Base-by-base conservation (phyloP, 2,888 invertebrate genomes). In the Pterostichus madidus region DNA sequence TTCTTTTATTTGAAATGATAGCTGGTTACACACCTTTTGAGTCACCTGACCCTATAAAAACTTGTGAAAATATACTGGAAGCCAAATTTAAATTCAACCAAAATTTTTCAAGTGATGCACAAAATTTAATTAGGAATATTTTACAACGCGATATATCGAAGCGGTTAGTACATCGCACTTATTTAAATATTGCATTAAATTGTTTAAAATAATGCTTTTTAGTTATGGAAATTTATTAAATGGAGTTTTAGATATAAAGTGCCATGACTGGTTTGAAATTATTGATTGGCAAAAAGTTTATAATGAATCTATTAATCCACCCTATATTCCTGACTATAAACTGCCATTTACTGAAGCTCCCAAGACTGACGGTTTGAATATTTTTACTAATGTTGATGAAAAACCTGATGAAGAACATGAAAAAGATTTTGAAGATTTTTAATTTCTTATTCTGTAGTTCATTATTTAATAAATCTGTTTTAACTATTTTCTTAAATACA, bases 11-110 rank as follows among this genome's bases (percentile, higher is more conserved):
- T 89, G 98, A 98, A 91, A 96, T 98, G 95, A 94, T 95, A 68
- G 95, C 96, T 17, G 99, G 99, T 0, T 96, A 95, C 89, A 96
- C 98, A 8, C 99, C 99, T 0, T 99, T 99, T 90, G 96, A 95
- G 86, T 95, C 96, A n/a, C 95, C 94, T 85, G 97, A 98, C 85
- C 97, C 97, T 0, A 98, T 99, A 93, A 95, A 95, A 89, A 96
- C 98, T 85, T 99, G 98, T 89, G 97, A 97, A 88, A 98, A 97
- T 90, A 99, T 99, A 86, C 96, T 98, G 11, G 93, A 94, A 32
- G 97, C 96, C 61, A 97, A 96, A 91, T 98, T 96, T 87, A 94
- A 95, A 86, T 96, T 95, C 89, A 97, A 98, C 0, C 93, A 94
- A 0, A 94, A 94, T 88, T 98, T 99, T 88, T 95, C 94, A 83